These are phyloP conservation scores for Chaenodraco wilsoni DNA, from an alignment of 2,797 vertebrate genomes.

Conservation along the genomic window DNA sequence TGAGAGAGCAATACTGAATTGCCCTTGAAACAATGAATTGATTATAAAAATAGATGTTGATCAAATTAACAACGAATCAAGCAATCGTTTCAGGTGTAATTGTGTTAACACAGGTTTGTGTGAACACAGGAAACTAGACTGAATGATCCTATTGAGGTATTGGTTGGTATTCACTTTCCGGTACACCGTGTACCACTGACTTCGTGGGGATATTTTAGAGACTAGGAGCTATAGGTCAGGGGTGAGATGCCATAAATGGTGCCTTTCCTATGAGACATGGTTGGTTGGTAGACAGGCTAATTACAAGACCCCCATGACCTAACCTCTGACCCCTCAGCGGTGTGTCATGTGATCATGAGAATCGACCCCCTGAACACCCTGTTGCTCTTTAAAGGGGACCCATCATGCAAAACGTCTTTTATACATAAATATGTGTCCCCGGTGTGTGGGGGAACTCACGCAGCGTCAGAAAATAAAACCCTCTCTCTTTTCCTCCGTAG, in stretches of 20 bases:
- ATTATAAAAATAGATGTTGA: not conserved
- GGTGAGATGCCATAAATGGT: constrained; percentile 80
- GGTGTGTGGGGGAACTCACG: no score
- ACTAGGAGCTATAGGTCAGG: constrained; percentile 72
- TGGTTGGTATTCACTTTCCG: constrained; percentile 42
- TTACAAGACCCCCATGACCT: constrained; percentile 74
- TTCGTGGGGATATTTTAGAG: constrained; percentile 70
- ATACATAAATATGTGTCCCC: no score
- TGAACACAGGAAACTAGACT: constrained; percentile 21
- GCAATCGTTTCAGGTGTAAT: not conserved
- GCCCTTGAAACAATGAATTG: not conserved
- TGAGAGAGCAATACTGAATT: not conserved
- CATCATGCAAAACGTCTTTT: no score
- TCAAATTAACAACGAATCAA: not conserved
- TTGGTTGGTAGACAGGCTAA: constrained; percentile 70
- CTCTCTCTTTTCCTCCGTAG: no score
- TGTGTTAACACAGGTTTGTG: not conserved
- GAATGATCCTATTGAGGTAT: constrained; percentile 32
- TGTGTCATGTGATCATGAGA: constrained; percentile 61
- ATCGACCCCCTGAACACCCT: constrained; percentile 7
- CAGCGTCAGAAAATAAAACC: no score
- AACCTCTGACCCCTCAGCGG: constrained; percentile 73
- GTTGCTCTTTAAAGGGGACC: not conserved
- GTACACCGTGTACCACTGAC: constrained; percentile 32
- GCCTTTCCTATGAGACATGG: constrained; percentile 65